A percentile compares a stretch with the other conserved stretches of the same genome.
Conservation (phyloP, 2,113 vertebrate species). For the Proteles cristata region DNA sequence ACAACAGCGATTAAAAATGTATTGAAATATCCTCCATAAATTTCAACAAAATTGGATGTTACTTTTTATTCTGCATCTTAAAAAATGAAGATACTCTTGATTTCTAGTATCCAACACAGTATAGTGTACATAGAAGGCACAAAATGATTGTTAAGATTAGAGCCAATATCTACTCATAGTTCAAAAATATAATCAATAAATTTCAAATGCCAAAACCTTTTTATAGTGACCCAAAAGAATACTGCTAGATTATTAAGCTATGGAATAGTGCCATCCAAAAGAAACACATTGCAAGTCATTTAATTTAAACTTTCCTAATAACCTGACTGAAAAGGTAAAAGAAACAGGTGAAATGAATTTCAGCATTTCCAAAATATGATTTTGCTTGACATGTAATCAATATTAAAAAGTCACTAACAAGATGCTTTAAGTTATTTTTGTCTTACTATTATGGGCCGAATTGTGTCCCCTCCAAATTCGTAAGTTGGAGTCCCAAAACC, state of each 20-base stretch:
- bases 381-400: constrained; percentile 37
- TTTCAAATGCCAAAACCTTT: constrained; percentile 25
- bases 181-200: neutral
- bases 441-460: neutral
- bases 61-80: neutral
- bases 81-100: constrained; percentile 35
- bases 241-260: neutral
- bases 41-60: constrained; percentile 5
- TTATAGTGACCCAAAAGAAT: neutral
- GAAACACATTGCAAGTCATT: constrained; percentile 6
- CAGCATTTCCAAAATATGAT: neutral
- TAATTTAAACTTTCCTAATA: constrained; percentile 5
- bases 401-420: constrained; percentile 25
- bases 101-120: neutral
- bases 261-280: neutral
- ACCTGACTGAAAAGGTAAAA: neutral
- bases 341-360: neutral
- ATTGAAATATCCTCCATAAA: constrained; percentile 30
- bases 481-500: constrained; percentile 19
- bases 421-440: constrained; percentile 7
- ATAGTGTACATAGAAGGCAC: neutral
- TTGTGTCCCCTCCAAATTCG: neutral
- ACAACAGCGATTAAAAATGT: neutral
- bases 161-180: neutral
- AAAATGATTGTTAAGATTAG: neutral